Evolutionary conservation across 2,888 invertebrate species (phyloP).

Genomic region (Drosophila nigricruria): DNA sequence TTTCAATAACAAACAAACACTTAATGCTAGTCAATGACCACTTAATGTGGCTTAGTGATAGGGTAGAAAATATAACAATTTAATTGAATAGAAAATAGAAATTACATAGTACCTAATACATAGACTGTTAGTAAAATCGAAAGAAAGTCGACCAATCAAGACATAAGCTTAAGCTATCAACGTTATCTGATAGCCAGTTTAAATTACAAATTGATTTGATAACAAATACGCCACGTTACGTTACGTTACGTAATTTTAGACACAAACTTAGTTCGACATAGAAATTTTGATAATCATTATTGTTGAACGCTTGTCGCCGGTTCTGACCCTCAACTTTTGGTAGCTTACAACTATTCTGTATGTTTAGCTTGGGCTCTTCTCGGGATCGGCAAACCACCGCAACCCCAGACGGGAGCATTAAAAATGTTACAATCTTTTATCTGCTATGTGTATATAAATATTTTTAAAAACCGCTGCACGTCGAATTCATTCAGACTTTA

Average conservation of each 20-base stretch:
- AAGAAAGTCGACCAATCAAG: slow-evolving; percentile 27
- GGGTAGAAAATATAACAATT: slow-evolving; percentile 57
- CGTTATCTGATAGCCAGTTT: slow-evolving; percentile 9
- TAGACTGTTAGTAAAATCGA: slow-evolving; percentile 61
- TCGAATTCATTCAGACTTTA: slow-evolving; percentile 79
- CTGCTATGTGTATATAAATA: slow-evolving; percentile 52
- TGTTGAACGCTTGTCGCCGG: slow-evolving; percentile 32
- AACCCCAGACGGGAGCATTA: slow-evolving; percentile 26
- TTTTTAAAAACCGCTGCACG: slow-evolving; percentile 77
- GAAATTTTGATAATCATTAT: slow-evolving; percentile 48
- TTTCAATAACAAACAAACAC: slow-evolving; percentile 75
- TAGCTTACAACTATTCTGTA: slow-evolving; percentile 60
- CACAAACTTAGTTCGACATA: slow-evolving; percentile 36
- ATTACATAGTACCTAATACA: slow-evolving; percentile 26
- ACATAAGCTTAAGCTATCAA: slow-evolving; percentile 15
- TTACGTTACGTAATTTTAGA: slow-evolving; percentile 32
- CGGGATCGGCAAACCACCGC: slow-evolving; percentile 31
- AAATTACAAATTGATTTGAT: slow-evolving; percentile 43
- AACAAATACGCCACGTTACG: slow-evolving; percentile 38
- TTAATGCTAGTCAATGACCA: slow-evolving; percentile 62
- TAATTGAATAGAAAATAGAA: slow-evolving; percentile 27
- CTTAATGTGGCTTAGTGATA: slow-evolving; percentile 37
- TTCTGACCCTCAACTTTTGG: slow-evolving; percentile 43
- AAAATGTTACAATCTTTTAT: slow-evolving; percentile 52
- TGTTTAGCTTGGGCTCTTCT: slow-evolving; percentile 34